phyloP scores from a whole-genome alignment of 2,113 vertebrate species.

The Gymnogyps californianus region DNA sequence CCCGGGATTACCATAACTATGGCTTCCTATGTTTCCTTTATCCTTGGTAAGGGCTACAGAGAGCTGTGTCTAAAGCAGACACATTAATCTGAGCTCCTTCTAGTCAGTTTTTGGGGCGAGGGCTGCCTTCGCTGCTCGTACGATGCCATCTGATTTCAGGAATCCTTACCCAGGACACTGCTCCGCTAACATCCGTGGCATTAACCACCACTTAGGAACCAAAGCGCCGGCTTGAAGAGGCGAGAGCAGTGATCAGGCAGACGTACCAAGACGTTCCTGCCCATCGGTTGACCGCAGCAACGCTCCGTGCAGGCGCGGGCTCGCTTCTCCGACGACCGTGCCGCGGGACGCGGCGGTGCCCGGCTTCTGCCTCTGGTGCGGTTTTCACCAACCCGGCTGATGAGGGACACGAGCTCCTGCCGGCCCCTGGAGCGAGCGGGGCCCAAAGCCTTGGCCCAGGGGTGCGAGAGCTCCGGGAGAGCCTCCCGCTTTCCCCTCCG shows the following conservation, averaged over 20 bases:
- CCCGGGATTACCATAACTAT: fast-evolving
- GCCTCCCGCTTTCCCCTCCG: fast-evolving
- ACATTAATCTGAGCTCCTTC: neutral
- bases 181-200: fast-evolving
- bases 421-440: fast-evolving
- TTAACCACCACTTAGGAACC: fast-evolving
- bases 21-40: fast-evolving
- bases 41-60: neutral
- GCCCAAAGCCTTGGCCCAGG: neutral
- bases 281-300: fast-evolving
- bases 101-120: fast-evolving
- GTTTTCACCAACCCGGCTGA: fast-evolving
- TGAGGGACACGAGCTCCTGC: fast-evolving
- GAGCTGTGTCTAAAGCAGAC: neutral
- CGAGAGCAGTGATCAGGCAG: fast-evolving
- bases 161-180: fast-evolving
- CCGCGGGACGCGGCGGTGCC: neutral
- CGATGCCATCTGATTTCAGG: fast-evolving
- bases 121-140: fast-evolving
- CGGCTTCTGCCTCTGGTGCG: neutral
- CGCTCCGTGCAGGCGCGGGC: fast-evolving
- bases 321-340: fast-evolving
- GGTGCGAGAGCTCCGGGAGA: neutral
- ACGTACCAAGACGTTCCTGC: fast-evolving
- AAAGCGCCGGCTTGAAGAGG: neutral